Evolutionary conservation across 2,113 vertebrate genomes (phyloP), one percentile per base, ranked within the genome.

Genomic region (Alexandromys fortis): DNA sequence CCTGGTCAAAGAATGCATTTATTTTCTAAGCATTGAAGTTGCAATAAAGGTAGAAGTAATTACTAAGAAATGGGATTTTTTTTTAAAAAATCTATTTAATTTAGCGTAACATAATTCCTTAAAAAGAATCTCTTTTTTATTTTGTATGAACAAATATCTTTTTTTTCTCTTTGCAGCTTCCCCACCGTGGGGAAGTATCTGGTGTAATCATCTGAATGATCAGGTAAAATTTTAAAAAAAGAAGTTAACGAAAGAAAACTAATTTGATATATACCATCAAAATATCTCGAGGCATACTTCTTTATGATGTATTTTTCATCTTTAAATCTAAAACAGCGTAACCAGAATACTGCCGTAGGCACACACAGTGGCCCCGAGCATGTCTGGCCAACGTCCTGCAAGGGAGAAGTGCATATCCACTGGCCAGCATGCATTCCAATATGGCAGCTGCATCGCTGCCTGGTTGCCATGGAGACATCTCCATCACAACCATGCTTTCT

Each of bases 391-490:
- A 16, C 72, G 93, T 97, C 96, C 91, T 94, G 79, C 79, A 89
- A 97, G 96, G 95, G 97, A 91, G 55, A 58, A 88, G 90, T 55
- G 89, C 91, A 90, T 24, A 52, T 30, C 81, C 58, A 83, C 47
- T 12, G 96, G 96, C 75, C 78, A 94, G 94, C 90, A 96, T 86
- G 92, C 35, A 93, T 77, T 98, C 91, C 91, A 97, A 86, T 85
- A 97, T 11, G 91, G 92, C 96, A 97, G 96, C 47, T 42, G 92
- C 87, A 86, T 97, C 96, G 94, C 73, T 97, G 92, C 96, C 96
- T n/a, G 65, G 97, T 98, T 98, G 97, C 98, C 98, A 98, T 95
- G 96, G 98, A 83, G 96, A 98, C 89, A 30, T 91, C 88, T 91
- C 72, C 6, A 55, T 97, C 97, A 97, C 38, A 49, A 86, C 92